Conservation (phyloP, 2,113 vertebrate species). For the Nothoprocta perdicaria region DNA sequence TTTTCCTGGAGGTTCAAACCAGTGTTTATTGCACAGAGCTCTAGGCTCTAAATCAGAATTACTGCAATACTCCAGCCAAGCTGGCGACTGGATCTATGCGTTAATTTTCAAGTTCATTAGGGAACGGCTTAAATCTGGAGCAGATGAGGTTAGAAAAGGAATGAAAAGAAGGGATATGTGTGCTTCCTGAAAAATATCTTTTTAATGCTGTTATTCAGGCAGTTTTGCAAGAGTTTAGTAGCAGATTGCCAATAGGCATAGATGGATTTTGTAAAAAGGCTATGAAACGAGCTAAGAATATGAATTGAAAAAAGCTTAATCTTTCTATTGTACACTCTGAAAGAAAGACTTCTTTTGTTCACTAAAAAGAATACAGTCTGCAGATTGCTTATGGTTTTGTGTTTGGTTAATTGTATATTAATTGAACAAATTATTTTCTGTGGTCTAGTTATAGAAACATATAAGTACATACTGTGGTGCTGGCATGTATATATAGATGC, state of each 20-base stretch:
- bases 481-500: no score
- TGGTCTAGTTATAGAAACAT: background rate
- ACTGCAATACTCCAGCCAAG: background rate
- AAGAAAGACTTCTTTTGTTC: background rate
- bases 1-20: background rate
- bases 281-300: background rate
- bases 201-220: background rate
- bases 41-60: background rate
- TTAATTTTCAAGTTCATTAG: background rate
- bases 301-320: background rate
- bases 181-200: background rate
- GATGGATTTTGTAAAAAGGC: background rate
- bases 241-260: background rate
- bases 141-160: background rate
- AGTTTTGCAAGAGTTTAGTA: background rate
- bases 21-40: background rate
- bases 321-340: background rate
- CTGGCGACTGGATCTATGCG: background rate
- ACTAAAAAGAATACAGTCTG: background rate
- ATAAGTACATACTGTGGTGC: fast-evolving
- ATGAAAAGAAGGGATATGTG: background rate
- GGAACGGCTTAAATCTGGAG: background rate
- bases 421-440: background rate
- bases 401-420: background rate
- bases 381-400: background rate